Evolutionary conservation across 2,113 vertebrate species (phyloP).

Genomic region (Chaetodon auriga): DNA sequence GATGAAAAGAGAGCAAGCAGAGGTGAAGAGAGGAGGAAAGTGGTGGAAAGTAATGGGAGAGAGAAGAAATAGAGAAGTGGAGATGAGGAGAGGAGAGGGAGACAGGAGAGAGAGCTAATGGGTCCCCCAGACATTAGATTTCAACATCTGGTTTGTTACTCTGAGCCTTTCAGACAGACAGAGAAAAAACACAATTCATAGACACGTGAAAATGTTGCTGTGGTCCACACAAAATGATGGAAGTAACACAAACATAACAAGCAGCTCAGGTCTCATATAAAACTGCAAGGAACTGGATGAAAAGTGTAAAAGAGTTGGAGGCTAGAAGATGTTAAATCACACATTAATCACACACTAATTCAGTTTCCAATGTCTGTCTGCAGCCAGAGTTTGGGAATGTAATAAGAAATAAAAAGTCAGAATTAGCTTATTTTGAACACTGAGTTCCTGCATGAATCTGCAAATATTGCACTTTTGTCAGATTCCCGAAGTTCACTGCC

Average conservation of each 20-base stretch:
- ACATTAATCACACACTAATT: background rate
- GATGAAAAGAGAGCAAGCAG: slow-evolving; percentile 13
- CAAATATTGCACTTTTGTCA: slow-evolving; percentile 39
- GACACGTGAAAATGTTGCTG: slow-evolving; percentile 6
- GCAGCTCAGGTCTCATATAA: background rate
- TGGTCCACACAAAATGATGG: background rate
- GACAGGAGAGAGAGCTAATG: slow-evolving; percentile 48
- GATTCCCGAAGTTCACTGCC: slow-evolving; percentile 26
- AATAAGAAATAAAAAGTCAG: background rate
- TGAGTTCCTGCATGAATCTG: slow-evolving; percentile 41
- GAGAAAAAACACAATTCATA: background rate
- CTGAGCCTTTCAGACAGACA: slow-evolving; percentile 42
- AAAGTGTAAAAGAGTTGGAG: slow-evolving; percentile 1
- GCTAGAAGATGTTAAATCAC: slow-evolving; percentile 16
- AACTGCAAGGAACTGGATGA: background rate
- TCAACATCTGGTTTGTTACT: slow-evolving; percentile 69
- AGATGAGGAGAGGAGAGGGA: slow-evolving; percentile 31
- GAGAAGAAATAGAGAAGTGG: slow-evolving; percentile 17
- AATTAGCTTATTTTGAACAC: slow-evolving; percentile 16
- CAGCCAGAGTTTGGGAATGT: slow-evolving; percentile 5
- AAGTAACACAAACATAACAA: slow-evolving; percentile 12
- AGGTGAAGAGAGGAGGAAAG: slow-evolving; percentile 9
- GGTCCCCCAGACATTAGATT: slow-evolving; percentile 52
- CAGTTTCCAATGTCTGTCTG: background rate
- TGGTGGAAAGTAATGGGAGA: slow-evolving; percentile 35